phyloP scores from a whole-genome alignment of 2,113 vertebrate genomes.

The Mobula birostris region DNA sequence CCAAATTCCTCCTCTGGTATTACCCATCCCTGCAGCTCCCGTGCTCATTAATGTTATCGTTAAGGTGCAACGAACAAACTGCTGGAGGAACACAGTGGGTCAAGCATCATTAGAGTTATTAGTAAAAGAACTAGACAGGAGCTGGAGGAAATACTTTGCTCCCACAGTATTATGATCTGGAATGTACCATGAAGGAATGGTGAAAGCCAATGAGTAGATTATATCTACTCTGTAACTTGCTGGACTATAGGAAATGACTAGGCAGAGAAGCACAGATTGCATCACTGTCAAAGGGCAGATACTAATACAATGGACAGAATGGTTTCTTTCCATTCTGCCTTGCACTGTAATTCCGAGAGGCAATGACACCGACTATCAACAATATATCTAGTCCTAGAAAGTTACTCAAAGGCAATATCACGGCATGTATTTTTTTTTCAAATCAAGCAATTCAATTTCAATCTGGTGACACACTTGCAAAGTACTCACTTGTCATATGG shows the following conservation, averaged over 20 bases:
- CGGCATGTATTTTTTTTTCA: background rate
- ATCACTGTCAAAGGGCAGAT: background rate
- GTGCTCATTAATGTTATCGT: background rate
- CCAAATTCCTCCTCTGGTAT: too few relatives aligned
- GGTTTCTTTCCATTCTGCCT: background rate
- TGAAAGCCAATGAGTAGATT: too few relatives aligned
- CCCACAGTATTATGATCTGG: too few relatives aligned
- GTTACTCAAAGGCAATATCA: background rate
- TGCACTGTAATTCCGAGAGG: background rate
- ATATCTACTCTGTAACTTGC: background rate
- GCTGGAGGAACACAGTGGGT: too few relatives aligned
- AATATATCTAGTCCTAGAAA: background rate
- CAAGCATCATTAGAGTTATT: too few relatives aligned
- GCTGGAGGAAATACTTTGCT: too few relatives aligned
- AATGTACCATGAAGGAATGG: too few relatives aligned
- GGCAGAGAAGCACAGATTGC: background rate
- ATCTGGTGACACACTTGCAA: background rate
- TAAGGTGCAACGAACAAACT: background rate
- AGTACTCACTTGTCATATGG: background rate
- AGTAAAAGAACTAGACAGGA: too few relatives aligned
- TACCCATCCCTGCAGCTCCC: background rate
- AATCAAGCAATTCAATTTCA: slow-evolving; percentile 24
- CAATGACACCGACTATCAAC: background rate
- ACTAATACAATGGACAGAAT: background rate
- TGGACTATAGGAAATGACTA: background rate